Evolutionary conservation across 2,797 vertebrate species (phyloP), one percentile per base, ranked within the genome.

Genomic region (Phoxinus dragarum): DNA sequence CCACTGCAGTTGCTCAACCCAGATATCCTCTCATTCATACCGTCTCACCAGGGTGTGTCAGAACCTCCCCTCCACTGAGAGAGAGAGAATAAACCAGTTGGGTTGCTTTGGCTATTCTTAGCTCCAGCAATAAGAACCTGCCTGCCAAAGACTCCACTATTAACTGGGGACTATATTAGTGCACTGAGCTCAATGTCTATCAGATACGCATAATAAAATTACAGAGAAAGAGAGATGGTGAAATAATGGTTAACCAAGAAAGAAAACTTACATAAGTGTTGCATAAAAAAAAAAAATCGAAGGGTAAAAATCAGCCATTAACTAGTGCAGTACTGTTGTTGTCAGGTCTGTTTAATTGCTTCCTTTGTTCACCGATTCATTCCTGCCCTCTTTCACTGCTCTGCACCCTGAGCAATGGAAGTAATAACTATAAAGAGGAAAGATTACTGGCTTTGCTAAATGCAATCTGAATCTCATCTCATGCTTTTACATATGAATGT

Each of bases 111-210:
- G 49, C 76, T 88, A 88, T 87, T 89, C 82, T 88, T 89, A 88
- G 86, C n/a, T 47, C 68, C 78, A 19, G 76, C 56, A 86, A 81
- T 64, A 88, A 76, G 67, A 87, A 79, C 78, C 83, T 6, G 11
- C 72, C 82, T 75, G 38, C 73, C 31, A 86, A 80, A 90, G 84
- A 89, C 82, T 82, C 71, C 88, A 9, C 61, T 88, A 91, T 92
- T 90, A 90, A 89, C 88, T 49, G 86, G 90, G 91, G 88, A 88
- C 89, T 88, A 90, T 87, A 92, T 93, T 93, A 93, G 88, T 66
- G 72, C 40, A 87, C 86, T 75, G 84, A 83, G 84, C 85, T 91
- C 83, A 84, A 86, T 42, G 38, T 72, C 88, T 86, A 89, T 19
- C 2, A 66, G 19, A 80, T 80, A 80, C 76, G 31, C 77, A 40